phyloP scores from a whole-genome alignment of 2,797 vertebrate species.

The Choloepus didactylus region DNA sequence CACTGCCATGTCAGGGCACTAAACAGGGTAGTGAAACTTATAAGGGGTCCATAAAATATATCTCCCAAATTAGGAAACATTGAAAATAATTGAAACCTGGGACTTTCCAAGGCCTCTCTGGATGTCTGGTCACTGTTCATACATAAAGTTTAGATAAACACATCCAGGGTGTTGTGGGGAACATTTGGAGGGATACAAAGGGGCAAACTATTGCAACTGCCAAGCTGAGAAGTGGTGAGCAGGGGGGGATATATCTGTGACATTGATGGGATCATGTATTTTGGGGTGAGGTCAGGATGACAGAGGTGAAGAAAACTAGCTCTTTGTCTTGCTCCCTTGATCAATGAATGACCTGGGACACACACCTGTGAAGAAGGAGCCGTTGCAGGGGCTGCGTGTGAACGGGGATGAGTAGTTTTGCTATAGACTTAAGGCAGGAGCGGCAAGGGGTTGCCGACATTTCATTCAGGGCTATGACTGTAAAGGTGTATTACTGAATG shows the following conservation, averaged over 20 bases:
- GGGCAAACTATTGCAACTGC: no score
- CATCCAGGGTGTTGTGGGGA: neutral
- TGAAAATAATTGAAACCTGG: neutral
- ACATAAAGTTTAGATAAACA: neutral
- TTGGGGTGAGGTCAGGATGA: neutral
- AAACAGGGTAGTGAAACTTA: neutral
- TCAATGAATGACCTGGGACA: neutral
- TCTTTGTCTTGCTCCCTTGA: neutral
- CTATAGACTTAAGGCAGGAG: neutral
- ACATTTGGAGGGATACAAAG: no score
- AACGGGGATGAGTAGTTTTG: neutral
- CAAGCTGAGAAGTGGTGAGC: neutral
- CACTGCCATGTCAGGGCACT: no score
- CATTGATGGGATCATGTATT: no score
- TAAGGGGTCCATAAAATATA: neutral
- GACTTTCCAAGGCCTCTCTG: neutral
- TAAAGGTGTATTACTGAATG: no score
- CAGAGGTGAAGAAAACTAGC: neutral
- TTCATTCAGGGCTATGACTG: neutral
- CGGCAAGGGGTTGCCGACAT: no score
- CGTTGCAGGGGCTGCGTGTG: no score
- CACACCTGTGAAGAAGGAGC: neutral
- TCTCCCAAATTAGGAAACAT: neutral
- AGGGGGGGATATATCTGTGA: neutral
- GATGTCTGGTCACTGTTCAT: neutral